Percentiles rank a stretch among this genome's conserved stretches.
Evolutionary conservation across 2,797 vertebrate genomes (phyloP).

Genomic region (Lacerta agilis): DNA sequence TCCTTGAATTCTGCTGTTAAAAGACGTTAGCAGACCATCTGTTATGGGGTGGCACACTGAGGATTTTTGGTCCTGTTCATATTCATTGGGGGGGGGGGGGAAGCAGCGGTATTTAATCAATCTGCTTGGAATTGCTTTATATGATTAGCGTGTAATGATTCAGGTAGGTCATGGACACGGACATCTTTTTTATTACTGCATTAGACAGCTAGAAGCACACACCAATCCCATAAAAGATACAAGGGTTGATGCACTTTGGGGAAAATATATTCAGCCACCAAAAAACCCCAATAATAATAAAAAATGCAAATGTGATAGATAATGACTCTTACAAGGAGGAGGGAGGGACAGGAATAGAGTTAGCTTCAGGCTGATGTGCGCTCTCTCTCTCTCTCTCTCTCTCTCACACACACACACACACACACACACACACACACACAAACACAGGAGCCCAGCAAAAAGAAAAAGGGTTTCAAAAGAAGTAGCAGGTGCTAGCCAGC

Average conservation of each 20-base stretch:
- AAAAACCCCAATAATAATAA: neutral
- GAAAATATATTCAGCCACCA: neutral
- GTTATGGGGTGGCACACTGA: slow-evolving; percentile 29
- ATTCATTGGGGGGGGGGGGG: neutral
- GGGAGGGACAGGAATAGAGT: neutral
- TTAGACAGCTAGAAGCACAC: slow-evolving; percentile 36
- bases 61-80: slow-evolving; percentile 33
- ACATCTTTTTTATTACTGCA: slow-evolving; percentile 41
- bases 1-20: neutral
- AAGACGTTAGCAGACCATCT: slow-evolving; percentile 23
- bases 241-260: neutral
- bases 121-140: slow-evolving; percentile 52
- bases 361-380: neutral
- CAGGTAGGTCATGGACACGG: slow-evolving; percentile 58
- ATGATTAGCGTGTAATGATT: slow-evolving; percentile 52
- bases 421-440: too few species aligned
- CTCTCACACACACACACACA: too few species aligned
- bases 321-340: neutral
- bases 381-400: too few species aligned
- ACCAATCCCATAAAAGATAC: slow-evolving; percentile 11
- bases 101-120: slow-evolving; percentile 26
- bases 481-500: too few species aligned
- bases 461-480: too few species aligned
- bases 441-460: too few species aligned
- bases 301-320: neutral